phyloP scores from a whole-genome alignment of 2,113 vertebrate genomes.

The Nothocercus julius region DNA sequence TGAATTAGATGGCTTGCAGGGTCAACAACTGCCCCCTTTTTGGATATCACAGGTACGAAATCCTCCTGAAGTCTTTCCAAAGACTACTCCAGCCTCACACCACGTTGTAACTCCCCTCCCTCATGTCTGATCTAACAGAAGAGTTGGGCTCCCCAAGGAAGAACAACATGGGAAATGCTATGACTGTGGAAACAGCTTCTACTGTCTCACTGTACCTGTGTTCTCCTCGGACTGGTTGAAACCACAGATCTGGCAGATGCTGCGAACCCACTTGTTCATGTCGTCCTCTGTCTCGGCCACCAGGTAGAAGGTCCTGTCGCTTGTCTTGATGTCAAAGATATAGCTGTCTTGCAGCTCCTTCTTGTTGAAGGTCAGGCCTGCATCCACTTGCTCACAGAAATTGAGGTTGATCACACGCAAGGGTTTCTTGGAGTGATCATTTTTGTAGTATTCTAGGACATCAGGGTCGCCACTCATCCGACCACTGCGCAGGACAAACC shows the following conservation, averaged over 20 bases:
- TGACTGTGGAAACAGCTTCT: neutral
- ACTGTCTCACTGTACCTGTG: conserved; percentile 79
- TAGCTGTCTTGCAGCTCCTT: conserved; percentile 98
- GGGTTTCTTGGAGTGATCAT: conserved; percentile 95
- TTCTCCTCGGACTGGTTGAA: conserved; percentile 97
- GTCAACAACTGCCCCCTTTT: neutral
- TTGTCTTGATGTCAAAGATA: conserved; percentile 98
- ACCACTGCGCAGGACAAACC: conserved; percentile 96
- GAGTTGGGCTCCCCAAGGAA: rapidly evolving
- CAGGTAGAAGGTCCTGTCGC: conserved; percentile 95
- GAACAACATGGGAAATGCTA: neutral
- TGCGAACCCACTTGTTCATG: conserved; percentile 99
- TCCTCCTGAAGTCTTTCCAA: neutral
- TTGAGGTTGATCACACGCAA: conserved; percentile 95
- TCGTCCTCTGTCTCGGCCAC: conserved; percentile 97
- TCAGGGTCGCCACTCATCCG: conserved; percentile 98
- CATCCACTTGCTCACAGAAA: conserved; percentile 96
- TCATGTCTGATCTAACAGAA: neutral
- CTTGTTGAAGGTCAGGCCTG: conserved; percentile 95
- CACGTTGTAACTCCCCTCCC: neutral
- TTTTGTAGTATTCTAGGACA: conserved; percentile 99
- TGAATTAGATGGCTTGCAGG: neutral
- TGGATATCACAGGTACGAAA: neutral
- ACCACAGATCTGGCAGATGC: conserved; percentile 98
- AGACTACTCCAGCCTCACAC: neutral